These are phyloP conservation scores for Metopia argyrocephala DNA, from an alignment of 2,888 invertebrate species.

Conservation along the genomic window DNA sequence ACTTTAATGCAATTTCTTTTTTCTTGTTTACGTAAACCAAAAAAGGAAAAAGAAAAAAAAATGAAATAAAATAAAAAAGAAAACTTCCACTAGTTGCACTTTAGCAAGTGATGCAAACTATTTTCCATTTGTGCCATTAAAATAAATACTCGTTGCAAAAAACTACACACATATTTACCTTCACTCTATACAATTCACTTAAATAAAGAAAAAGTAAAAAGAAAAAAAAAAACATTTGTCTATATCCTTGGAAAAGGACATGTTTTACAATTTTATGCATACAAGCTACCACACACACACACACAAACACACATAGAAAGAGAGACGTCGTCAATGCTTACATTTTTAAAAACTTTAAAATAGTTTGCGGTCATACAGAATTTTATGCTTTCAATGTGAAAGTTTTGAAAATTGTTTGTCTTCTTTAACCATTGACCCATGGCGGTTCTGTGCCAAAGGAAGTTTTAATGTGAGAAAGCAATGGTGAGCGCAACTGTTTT, in stretches of 20 bases:
- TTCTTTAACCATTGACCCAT: no score
- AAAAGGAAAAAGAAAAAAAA: neutral
- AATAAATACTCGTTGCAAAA: constrained; percentile 26
- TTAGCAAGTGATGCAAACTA: constrained; percentile 33
- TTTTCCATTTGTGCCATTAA: constrained; percentile 46
- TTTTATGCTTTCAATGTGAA: neutral
- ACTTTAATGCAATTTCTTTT: no score
- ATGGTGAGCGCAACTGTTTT: no score
- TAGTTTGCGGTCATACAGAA: constrained; percentile 35
- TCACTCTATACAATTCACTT: neutral
- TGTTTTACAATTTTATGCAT: neutral
- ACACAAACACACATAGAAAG: neutral
- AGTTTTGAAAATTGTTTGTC: no score
- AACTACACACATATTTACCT: constrained; percentile 30
- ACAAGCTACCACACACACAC: neutral
- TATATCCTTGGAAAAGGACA: neutral
- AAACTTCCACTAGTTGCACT: constrained; percentile 51
- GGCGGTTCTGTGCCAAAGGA: no score
- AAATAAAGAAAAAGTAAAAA: no score
- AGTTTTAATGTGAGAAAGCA: no score
- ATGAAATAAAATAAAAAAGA: neutral
- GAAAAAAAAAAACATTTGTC: no score
- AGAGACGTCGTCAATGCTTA: no score
- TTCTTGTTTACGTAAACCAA: no score
- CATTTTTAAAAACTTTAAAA: constrained; percentile 34